Evolutionary conservation across 2,797 vertebrate genomes (phyloP).

Genomic region (Myiotriccus ornatus): DNA sequence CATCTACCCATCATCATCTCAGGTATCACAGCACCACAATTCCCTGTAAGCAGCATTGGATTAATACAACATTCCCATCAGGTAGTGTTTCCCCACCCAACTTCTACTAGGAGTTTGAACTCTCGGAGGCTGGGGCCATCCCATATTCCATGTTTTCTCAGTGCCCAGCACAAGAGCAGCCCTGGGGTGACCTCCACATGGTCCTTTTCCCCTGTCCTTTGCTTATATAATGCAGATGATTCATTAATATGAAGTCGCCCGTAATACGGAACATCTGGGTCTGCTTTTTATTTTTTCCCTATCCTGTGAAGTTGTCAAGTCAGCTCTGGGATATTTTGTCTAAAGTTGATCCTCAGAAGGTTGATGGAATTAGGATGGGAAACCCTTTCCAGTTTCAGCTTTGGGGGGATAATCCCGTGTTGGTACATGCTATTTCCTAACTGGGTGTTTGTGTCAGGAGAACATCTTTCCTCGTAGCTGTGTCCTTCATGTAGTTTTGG

Average conservation of each 20-base stretch:
- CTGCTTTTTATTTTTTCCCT: not conserved
- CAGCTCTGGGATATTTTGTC: constrained; percentile 7
- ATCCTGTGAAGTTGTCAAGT: constrained; percentile 6
- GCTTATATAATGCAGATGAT: not conserved
- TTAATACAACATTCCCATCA: not conserved
- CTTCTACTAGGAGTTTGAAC: not conserved
- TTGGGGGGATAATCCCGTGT: not conserved
- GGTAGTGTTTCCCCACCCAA: not conserved
- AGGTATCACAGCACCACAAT: not conserved
- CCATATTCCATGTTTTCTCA: fast-evolving
- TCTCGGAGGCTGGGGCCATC: not conserved
- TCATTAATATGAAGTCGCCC: not conserved
- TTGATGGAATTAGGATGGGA: not conserved
- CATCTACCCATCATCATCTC: not conserved
- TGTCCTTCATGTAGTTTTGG: not conserved
- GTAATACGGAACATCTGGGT: not conserved
- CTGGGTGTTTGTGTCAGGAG: not conserved
- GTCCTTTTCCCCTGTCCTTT: not conserved
- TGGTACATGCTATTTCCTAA: not conserved
- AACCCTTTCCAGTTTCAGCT: constrained; percentile 16
- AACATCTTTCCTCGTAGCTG: not conserved
- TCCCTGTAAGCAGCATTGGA: not conserved
- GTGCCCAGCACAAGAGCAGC: not conserved
- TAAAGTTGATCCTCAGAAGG: not conserved
- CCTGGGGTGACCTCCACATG: not conserved